Base-by-base conservation (phyloP, 2,888 invertebrate species). In the Coenonympha arcania region DNA sequence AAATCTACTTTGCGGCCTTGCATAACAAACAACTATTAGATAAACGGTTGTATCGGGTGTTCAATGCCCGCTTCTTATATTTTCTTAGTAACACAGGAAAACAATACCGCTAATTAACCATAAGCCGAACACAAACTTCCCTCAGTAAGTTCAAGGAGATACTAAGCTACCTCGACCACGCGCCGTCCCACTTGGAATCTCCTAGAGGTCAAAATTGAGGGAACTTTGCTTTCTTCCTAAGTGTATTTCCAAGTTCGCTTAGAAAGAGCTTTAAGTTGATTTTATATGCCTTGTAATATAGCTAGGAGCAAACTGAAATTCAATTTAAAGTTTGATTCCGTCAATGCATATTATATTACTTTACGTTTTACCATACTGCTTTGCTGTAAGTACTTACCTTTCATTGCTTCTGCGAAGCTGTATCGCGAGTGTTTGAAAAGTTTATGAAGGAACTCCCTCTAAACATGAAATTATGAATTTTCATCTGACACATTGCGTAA, bases 141-240 rank as follows among this genome's bases (percentile, higher is more conserved):
- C 4, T 22, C 16, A 9, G 22, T 44, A 16, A 44, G 24, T 44
- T 44, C 16, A 24, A 31, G 42, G 13, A 42, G 42, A 42, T 31
- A 19, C 30, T 42, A 42, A 44, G 44, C 44, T 16, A 44, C 24
- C 34, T 34, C 44, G 16, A 33, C 44, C 44, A 44, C 34, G 24
- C 34, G 19, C 6, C 42, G 44, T 18, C 34, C 34, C 16, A 44
- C 22, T 18, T 24, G 6, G 33, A 34, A 44, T 44, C 44, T 44
- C 34, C 33, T 11, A 16, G 34, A 44, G 44, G 44, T 44, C 44
- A 24, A 34, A 39, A 44, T 44, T 33, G 33, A 44, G 34, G 16
- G 33, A 44, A 44, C 44, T 44, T 44, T 26, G 44, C 44, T 44
- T 44, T 44, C 44, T 44, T 44, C 44, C 33, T 44, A 44, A 44